Base-by-base conservation (phyloP, 1,140 invertebrate genomes). In the Rhynchophorus ferrugineus region DNA sequence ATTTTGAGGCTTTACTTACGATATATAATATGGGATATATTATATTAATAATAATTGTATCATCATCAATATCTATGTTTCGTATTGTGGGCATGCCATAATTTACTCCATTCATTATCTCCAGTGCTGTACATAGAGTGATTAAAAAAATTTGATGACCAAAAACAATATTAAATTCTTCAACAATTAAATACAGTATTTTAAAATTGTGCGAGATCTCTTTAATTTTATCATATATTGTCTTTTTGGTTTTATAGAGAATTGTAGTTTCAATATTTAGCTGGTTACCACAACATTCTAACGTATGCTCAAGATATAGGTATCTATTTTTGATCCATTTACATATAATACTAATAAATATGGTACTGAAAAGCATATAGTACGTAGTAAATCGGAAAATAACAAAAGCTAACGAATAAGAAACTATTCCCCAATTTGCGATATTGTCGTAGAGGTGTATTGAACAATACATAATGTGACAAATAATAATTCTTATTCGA, bases 341-440 rank as follows among this genome's bases (percentile, higher is more conserved):
- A 20, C 44, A 39, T 9, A 54, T 2, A 18, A 54, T 39, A 11
- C 5, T 41, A 6, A 54, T 41, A 17, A 54, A 54, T 2, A 54
- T 17, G 1, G 44, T 54, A 14, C 14, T 41, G 36, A 46, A 54
- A 43, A 54, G 44, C 2, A 54, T 45, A 20, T 54, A 54, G 18
- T 54, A 54, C 3, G 51, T 46, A 14, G 44, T 47, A 16, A 54
- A 41, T 11, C 51, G 43, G 24, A 46, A 54, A 14, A 54, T 54
- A 8, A 54, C 44, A 41, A 54, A 54, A 39, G 51, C 36, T 19
- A 54, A 18, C 0, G 51, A 39, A 16, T 54, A 54, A 11, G 35
- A 41, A 11, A 47, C 7, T 9, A 8, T 29, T 8, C 11, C 19
- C 51, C 51, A 54, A 22, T 54, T 46, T 9, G 17, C 36, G 5